These are phyloP conservation scores for Theropithecus gelada DNA, from an alignment of 2,113 vertebrate genomes.

Conservation along the genomic window DNA sequence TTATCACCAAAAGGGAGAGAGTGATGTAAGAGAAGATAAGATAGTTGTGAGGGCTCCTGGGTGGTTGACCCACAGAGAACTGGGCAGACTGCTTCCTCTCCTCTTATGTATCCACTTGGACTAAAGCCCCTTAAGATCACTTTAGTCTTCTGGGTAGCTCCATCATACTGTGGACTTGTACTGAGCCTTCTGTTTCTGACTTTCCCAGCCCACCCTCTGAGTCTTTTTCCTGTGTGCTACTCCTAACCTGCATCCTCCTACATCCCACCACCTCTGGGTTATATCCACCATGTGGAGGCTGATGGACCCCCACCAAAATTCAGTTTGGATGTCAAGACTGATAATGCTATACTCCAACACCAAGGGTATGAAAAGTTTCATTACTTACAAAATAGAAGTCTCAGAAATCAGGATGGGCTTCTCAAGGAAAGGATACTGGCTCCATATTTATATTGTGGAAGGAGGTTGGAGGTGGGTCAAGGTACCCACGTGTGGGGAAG, in stretches of 20 bases:
- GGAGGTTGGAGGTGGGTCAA: background rate
- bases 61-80: background rate
- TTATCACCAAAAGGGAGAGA: background rate
- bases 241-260: background rate
- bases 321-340: background rate
- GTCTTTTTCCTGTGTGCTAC: background rate
- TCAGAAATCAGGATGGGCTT: background rate
- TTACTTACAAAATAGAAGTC: background rate
- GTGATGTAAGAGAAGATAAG: background rate
- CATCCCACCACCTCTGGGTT: background rate
- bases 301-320: background rate
- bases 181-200: background rate
- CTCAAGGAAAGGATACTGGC: background rate
- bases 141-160: background rate
- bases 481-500: background rate
- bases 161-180: background rate
- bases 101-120: no score
- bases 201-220: background rate
- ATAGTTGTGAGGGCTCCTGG: background rate
- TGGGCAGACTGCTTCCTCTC: background rate
- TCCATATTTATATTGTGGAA: background rate
- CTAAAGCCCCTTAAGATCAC: background rate
- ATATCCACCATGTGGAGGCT: background rate
- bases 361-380: background rate
- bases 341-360: background rate